A percentile compares a stretch with the other conserved stretches of the same genome.
phyloP scores from a whole-genome alignment of 2,797 vertebrate genomes.

The Danio choprae region DNA sequence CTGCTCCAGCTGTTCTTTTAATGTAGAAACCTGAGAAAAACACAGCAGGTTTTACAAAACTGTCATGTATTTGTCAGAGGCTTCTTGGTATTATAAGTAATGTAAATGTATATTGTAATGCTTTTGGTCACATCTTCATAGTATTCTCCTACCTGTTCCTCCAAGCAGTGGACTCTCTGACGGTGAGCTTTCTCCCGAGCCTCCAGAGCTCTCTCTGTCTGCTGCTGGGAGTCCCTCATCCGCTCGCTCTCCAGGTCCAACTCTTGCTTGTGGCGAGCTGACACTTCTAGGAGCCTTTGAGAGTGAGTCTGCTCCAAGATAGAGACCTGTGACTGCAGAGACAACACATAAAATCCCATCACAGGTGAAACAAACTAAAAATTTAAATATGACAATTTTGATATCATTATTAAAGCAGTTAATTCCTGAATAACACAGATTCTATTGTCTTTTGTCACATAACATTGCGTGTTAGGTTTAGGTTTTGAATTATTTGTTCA shows the following conservation, averaged over 20 bases:
- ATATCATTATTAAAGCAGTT: too few relatives aligned
- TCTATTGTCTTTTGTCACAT: too few relatives aligned
- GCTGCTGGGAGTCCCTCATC: slow-evolving; percentile 72
- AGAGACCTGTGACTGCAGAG: slow-evolving; percentile 72
- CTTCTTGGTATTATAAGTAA: not conserved
- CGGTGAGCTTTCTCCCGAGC: slow-evolving; percentile 73
- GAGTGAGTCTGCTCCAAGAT: slow-evolving; percentile 75
- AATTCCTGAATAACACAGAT: too few relatives aligned
- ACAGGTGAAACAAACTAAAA: not conserved
- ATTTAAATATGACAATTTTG: too few relatives aligned
- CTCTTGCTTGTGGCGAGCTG: slow-evolving; percentile 75
- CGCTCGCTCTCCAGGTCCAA: slow-evolving; percentile 72
- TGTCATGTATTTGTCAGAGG: not conserved
- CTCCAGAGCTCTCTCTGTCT: slow-evolving; percentile 73
- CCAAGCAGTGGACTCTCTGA: slow-evolving; percentile 75
- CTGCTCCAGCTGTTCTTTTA: slow-evolving; percentile 81
- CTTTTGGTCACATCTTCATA: not conserved
- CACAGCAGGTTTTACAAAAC: not conserved
- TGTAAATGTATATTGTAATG: slow-evolving; percentile 13
- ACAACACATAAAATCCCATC: slow-evolving; percentile 35
- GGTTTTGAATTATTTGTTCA: too few relatives aligned
- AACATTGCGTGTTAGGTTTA: too few relatives aligned
- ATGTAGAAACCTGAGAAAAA: slow-evolving; percentile 73
- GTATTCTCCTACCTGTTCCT: slow-evolving; percentile 76
- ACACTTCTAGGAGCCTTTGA: slow-evolving; percentile 79